Base-by-base conservation (phyloP, 2,888 invertebrate species). In the Dioctria rufipes region DNA sequence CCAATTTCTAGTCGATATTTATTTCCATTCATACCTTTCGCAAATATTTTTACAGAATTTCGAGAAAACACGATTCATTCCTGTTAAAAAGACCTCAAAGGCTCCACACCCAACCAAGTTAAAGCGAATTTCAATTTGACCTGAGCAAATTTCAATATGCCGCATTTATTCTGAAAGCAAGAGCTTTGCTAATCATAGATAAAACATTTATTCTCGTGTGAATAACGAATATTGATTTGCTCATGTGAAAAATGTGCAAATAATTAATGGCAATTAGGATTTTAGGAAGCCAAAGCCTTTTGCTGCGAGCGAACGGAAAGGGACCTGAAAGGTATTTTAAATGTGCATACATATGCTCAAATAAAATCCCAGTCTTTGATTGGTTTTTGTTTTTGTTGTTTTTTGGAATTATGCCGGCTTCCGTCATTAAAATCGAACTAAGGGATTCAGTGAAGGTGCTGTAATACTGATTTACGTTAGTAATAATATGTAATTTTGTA, bases 91-190 rank as follows among this genome's bases (percentile, higher is more conserved):
- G 25, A 25, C 1, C 25, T 25, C 25, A 25, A 25, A 25, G 25
- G 25, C 25, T 25, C 25, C 25, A 25, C 25, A 25, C 25, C 2
- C 25, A 25, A 25, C 25, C 25, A 25, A 42, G 9, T 39, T 43
- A 73, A 58, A 54, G 60, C 60, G 58, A 73, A 73, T 42, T 51
- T 73, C 58, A 39, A 73, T 73, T 73, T 60, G 60, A n/a, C 73
- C 73, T 60, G 73, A 58, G 73, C 39, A 60, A n/a, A 73, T 37
- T 73, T 60, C 73, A 11, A 73, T 43, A 73, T 73, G 60, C 42
- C 51, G 73, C 73, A 73, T 73, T 73, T 73, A 73, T 60, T 25
- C 60, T 25, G 43, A 73, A 73, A 73, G 73, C 58, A 73, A 73
- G 58, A 73, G 73, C 73, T 73, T 54, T 73, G 58, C 73, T 40